Conservation (phyloP, 2,888 invertebrate genomes). For the Pyrrhosoma nymphula region DNA sequence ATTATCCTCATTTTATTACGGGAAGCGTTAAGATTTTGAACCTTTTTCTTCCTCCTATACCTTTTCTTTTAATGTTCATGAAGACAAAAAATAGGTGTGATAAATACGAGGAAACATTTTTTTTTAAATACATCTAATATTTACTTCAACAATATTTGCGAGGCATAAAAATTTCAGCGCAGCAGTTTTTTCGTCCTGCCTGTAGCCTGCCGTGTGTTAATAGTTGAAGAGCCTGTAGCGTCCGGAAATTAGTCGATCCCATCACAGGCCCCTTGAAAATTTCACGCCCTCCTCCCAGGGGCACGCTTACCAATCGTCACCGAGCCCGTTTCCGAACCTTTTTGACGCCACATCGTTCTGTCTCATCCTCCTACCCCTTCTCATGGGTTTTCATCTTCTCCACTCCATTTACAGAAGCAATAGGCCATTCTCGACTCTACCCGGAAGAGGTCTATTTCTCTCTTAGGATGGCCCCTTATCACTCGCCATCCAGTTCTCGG, state of each 20-base stretch:
- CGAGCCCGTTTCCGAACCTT: background rate
- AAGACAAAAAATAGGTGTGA: no score
- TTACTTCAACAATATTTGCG: no score
- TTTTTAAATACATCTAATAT: no score
- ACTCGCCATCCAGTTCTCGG: conserved; percentile 1
- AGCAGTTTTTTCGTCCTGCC: no score
- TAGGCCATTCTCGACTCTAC: background rate
- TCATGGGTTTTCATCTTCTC: background rate
- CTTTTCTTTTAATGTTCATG: no score
- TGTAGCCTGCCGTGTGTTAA: no score
- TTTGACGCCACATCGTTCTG: background rate
- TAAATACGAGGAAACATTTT: no score
- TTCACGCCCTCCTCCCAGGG: background rate
- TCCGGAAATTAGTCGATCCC: background rate
- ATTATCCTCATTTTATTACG: no score
- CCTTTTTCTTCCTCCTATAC: no score
- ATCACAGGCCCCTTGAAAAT: background rate
- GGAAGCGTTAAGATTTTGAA: no score
- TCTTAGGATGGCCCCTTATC: conserved; percentile 13
- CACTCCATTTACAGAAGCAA: conserved; percentile 1
- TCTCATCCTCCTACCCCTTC: background rate
- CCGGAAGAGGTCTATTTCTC: conserved; percentile 29
- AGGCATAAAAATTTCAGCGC: no score
- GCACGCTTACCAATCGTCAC: background rate
- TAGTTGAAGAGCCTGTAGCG: background rate